Base-by-base conservation (phyloP, 2,797 vertebrate species). In the Emys orbicularis region DNA sequence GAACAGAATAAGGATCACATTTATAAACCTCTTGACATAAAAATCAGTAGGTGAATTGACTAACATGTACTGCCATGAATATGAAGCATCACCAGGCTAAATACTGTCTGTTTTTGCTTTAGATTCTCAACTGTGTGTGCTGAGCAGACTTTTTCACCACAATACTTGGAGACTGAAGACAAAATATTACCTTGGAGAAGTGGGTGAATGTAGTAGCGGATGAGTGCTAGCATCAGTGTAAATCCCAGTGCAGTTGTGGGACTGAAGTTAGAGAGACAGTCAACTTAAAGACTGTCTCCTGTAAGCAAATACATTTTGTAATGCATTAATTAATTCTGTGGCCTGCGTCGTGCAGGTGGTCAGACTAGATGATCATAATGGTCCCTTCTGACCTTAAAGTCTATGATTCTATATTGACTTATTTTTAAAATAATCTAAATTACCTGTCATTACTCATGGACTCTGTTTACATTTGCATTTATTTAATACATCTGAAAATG, bases 201-300 rank as follows among this genome's bases (percentile, higher is more conserved):
- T 44, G 83, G 34, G 23, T 77, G 83, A 61, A 94, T 65, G 83
- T 54, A 87, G 76, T 61, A 84, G 74, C 76, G 25, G 18, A 8
- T 79, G 87, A 91, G 91, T 74, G 90, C 85, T 79, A 90, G 80
- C 83, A 81, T n/a, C n/a, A n/a, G n/a, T 83, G 72, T 89, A 91
- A 81, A 76, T 91, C 77, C 90, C 83, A 92, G 82, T 44, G 72
- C 25, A 76, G 72, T n/a, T 86, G 50, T 84, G 81, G 89, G 9
- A 31, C 79, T 57, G 31, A 41, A 31, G 11, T 79, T 92, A 72
- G 21, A 77, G 27, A 77, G 0, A 76, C 25, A 13, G 74, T 27
- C 7, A 29, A 29, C 74, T 49, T 77, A 31, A 77, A 47, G 15
- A 47, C 7, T 15, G 13, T 49, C 12, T 27, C 41, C 29, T 77